Conservation (phyloP, 2,888 invertebrate species). For the Machimus atricapillus region DNA sequence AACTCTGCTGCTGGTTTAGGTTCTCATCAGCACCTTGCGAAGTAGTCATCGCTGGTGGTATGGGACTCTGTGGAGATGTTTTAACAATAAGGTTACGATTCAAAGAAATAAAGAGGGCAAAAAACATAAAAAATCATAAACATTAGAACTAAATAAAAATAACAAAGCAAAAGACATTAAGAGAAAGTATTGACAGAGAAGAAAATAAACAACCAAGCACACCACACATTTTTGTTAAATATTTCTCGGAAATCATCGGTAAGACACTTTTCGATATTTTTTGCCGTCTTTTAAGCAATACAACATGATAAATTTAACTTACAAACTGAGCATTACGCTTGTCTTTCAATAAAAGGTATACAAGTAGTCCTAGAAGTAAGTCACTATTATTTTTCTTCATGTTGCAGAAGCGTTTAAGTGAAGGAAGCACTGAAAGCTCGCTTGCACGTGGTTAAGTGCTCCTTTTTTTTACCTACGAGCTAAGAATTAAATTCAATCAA, state of each 20-base stretch:
- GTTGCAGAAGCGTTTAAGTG: neutral
- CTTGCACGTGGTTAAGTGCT: constrained; percentile 2
- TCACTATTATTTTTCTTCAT: constrained; percentile 20
- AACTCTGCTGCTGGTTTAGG: constrained; percentile 67
- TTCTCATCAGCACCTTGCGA: constrained; percentile 75
- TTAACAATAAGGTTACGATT: constrained; percentile 40
- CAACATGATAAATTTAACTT: constrained; percentile 36
- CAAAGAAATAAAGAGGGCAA: constrained; percentile 40
- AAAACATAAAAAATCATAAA: constrained; percentile 38
- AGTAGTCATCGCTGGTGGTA: constrained; percentile 67
- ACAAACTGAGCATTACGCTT: constrained; percentile 46
- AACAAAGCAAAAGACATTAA: constrained; percentile 49
- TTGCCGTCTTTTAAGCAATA: constrained; percentile 1
- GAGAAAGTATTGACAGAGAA: constrained; percentile 48
- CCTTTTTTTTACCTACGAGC: neutral
- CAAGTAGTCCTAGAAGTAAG: constrained; percentile 58
- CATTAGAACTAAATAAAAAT: constrained; percentile 47
- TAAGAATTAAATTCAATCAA: neutral
- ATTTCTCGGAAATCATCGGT: neutral
- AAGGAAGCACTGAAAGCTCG: constrained; percentile 38
- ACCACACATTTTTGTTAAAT: constrained; percentile 29
- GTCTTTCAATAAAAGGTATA: constrained; percentile 60
- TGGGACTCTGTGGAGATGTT: constrained; percentile 68
- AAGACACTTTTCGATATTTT: neutral
- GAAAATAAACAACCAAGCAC: constrained; percentile 34